A percentile compares a stretch with the other conserved stretches of the same genome.
These are phyloP conservation scores for Nibea coibor DNA, from an alignment of 2,113 vertebrate species.

Conservation along the genomic window DNA sequence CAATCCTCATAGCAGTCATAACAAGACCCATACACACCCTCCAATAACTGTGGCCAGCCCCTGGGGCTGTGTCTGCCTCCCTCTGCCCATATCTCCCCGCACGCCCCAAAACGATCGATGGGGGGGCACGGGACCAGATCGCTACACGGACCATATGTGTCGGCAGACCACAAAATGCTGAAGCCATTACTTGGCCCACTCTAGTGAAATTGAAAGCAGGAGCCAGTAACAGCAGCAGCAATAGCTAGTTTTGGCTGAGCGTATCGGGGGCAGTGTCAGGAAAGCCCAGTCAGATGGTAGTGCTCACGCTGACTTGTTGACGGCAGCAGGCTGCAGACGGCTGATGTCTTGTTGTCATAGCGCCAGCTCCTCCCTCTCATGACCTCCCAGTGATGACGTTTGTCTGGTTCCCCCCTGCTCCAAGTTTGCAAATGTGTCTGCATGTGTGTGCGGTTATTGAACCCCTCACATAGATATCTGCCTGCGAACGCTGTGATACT, in stretches of 20 bases:
- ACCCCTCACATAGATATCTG: conserved; percentile 21
- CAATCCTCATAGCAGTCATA: conserved; percentile 61
- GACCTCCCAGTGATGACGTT: conserved; percentile 65
- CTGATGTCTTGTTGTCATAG: conserved; percentile 75
- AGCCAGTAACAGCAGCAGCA: conserved; percentile 74
- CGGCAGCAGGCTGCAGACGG: conserved; percentile 69
- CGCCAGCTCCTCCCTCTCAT: conserved; percentile 64
- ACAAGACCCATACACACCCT: conserved; percentile 48
- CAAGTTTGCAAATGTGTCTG: conserved; percentile 59
- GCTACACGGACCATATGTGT: conserved; percentile 79
- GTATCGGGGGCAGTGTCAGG: conserved; percentile 57
- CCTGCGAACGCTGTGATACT: neutral
- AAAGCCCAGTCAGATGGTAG: conserved; percentile 77
- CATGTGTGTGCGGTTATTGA: conserved; percentile 55
- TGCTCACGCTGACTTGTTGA: conserved; percentile 75
- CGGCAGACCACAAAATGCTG: conserved; percentile 78
- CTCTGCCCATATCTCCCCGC: conserved; percentile 58
- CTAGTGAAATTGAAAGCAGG: conserved; percentile 81
- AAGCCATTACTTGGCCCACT: conserved; percentile 80
- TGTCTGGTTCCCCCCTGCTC: conserved; percentile 51
- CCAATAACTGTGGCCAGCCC: conserved; percentile 60
- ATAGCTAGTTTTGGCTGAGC: conserved; percentile 72
- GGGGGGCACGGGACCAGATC: conserved; percentile 44
- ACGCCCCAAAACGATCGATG: conserved; percentile 53
- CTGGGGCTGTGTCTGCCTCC: conserved; percentile 61